Conservation (phyloP, 1,140 invertebrate species). For the Penaeus indicus region DNA sequence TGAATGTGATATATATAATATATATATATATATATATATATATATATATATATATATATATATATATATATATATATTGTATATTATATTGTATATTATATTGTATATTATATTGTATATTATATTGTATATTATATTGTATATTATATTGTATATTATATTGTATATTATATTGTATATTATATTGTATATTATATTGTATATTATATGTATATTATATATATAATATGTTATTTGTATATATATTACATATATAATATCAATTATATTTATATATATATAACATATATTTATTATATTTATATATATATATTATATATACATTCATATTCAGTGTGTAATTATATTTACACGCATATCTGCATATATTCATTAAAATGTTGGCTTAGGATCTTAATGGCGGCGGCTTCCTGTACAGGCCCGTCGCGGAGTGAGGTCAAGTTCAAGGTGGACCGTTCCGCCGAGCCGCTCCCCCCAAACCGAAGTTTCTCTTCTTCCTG, state of each 20-base stretch:
- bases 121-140: too few relatives aligned
- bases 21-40: background rate
- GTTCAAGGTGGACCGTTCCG: background rate
- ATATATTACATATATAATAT: background rate
- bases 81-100: too few relatives aligned
- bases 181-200: too few relatives aligned
- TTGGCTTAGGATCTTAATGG: too few relatives aligned
- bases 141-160: too few relatives aligned
- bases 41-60: conserved; percentile 11
- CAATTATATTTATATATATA: background rate
- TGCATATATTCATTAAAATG: too few relatives aligned
- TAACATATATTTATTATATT: background rate
- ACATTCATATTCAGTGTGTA: too few relatives aligned
- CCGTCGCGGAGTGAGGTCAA: background rate
- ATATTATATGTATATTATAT: background rate
- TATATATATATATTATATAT: background rate
- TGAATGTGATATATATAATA: background rate
- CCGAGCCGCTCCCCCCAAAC: background rate
- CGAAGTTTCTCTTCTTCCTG: background rate
- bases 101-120: too few relatives aligned
- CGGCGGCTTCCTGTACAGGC: background rate
- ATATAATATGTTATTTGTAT: background rate
- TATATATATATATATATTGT: too few relatives aligned
- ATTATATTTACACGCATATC: too few relatives aligned
- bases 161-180: too few relatives aligned